These are phyloP conservation scores for Corynorhinus townsendii DNA, from an alignment of 2,113 vertebrate species.

Conservation along the genomic window DNA sequence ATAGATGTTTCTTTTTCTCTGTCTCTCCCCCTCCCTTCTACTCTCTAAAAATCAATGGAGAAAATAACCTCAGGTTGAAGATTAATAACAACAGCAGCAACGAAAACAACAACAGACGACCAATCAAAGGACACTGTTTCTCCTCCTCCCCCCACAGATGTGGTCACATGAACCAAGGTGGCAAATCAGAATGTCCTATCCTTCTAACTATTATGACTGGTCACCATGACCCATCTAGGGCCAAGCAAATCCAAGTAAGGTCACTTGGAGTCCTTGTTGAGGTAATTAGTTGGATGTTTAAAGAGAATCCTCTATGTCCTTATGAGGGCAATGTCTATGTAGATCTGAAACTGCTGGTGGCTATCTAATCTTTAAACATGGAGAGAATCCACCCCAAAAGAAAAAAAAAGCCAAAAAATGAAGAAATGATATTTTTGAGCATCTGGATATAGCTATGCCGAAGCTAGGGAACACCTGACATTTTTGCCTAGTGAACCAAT, in stretches of 20 bases:
- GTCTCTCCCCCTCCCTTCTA: no score
- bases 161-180: neutral
- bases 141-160: rapidly evolving
- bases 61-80: no score
- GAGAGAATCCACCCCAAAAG: neutral
- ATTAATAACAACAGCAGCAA: no score
- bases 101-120: no score
- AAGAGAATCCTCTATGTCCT: neutral
- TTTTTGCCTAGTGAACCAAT: slow-evolving; percentile 2
- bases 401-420: neutral
- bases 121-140: neutral
- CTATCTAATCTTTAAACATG: neutral
- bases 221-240: neutral
- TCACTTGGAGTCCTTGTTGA: neutral
- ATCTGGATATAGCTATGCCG: neutral
- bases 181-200: neutral
- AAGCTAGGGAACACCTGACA: neutral
- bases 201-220: neutral
- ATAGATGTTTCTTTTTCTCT: no score
- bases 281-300: neutral
- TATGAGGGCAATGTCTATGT: neutral
- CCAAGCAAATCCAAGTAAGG: neutral
- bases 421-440: neutral
- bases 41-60: no score
- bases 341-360: neutral